phyloP scores from a whole-genome alignment of 2,113 vertebrate genomes.

The Dasyurus viverrinus region DNA sequence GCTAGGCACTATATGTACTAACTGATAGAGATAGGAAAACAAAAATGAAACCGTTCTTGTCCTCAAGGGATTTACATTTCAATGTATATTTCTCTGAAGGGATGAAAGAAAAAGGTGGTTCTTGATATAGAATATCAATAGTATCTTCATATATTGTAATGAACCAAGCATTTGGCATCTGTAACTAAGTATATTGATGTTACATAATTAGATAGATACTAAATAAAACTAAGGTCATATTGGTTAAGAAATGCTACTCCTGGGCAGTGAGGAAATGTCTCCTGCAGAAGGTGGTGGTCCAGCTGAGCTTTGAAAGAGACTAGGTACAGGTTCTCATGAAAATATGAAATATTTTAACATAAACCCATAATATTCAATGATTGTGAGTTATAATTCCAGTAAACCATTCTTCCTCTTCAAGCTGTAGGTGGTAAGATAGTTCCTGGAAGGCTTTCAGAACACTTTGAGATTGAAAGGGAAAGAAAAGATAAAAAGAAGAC shows the following conservation, averaged over 20 bases:
- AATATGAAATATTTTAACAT: background rate
- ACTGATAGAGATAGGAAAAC: background rate
- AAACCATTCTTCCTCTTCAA: slow-evolving; percentile 27
- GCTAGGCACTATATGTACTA: background rate
- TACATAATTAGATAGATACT: background rate
- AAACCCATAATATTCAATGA: background rate
- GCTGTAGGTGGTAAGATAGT: slow-evolving; percentile 38
- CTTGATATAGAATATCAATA: background rate
- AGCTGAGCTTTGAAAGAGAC: background rate
- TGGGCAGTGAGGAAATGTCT: background rate
- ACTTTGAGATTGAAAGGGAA: slow-evolving; percentile 31
- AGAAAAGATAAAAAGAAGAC: slow-evolving; percentile 6
- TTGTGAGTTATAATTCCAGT: background rate
- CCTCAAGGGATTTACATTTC: background rate
- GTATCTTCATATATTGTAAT: background rate
- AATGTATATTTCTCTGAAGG: background rate
- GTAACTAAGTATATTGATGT: background rate
- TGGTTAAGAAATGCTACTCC: background rate
- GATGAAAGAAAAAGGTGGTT: background rate
- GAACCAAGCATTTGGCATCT: background rate
- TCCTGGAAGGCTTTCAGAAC: slow-evolving; percentile 38
- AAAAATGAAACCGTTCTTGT: background rate
- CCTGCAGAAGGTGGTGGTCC: background rate
- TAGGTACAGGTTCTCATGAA: background rate
- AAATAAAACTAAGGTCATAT: background rate